A percentile compares a stretch with the other conserved stretches of the same genome.
These are phyloP conservation scores for Ceraclea dissimilis DNA, from an alignment of 2,888 invertebrate species.

Conservation along the genomic window DNA sequence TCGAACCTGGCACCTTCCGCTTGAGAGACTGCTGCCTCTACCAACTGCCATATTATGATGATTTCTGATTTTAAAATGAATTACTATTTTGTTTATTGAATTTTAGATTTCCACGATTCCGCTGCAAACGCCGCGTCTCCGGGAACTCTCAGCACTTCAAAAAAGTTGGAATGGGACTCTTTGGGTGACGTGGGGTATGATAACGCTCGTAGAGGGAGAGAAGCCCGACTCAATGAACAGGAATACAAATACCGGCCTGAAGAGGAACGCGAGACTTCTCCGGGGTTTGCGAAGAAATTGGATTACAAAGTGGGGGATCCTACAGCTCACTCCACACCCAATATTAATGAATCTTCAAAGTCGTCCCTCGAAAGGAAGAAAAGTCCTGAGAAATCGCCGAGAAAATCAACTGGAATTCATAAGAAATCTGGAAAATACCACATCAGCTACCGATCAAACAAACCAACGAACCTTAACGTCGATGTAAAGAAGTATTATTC, in stretches of 20 bases:
- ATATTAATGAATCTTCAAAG: not conserved
- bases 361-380: not conserved
- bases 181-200: constrained; percentile 72
- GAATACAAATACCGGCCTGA: not conserved
- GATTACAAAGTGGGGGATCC: constrained; percentile 38
- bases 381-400: not conserved
- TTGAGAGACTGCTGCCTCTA: too few species aligned
- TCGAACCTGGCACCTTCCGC: too few species aligned
- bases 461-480: not conserved
- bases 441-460: not conserved
- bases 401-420: not conserved
- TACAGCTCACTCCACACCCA: constrained; percentile 49
- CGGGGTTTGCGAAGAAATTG: not conserved
- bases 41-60: too few species aligned
- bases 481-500: not conserved
- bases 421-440: not conserved
- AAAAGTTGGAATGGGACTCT: constrained; percentile 81
- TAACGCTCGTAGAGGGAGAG: constrained; percentile 49
- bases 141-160: constrained; percentile 59
- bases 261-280: not conserved
- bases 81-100: too few species aligned
- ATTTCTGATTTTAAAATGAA: too few species aligned
- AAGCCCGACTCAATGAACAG: constrained; percentile 16
- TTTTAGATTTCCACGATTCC: constrained; percentile 7
- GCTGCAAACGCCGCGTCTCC: constrained; percentile 48